Percentiles rank a stretch among this genome's conserved stretches.
Conservation (phyloP, 2,113 vertebrate species). For the Speoplatyrhinus poulsoni region DNA sequence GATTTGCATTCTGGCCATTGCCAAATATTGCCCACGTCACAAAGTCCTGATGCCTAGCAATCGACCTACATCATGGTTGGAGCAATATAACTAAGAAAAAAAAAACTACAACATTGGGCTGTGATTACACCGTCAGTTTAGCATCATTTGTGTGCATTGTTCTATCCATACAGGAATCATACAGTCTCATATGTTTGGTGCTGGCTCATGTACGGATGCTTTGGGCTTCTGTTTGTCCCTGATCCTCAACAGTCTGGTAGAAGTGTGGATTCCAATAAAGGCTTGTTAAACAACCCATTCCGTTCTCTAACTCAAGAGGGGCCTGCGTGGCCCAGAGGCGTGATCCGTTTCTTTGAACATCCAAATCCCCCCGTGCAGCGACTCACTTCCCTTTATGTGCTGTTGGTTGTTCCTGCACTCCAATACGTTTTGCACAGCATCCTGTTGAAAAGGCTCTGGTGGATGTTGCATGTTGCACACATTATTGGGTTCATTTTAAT, state of each 20-base stretch:
- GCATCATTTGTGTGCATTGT: conserved; percentile 23
- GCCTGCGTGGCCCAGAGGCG: conserved; percentile 64
- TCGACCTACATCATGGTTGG: too few species aligned
- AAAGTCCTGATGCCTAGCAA: too few species aligned
- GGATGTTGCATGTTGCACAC: conserved; percentile 32
- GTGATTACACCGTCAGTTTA: too few species aligned
- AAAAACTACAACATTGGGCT: too few species aligned
- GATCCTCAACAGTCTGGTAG: conserved; percentile 64
- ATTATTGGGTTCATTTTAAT: conserved; percentile 62
- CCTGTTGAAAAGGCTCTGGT: conserved; percentile 40
- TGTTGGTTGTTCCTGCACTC: conserved; percentile 52
- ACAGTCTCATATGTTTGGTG: conserved; percentile 27
- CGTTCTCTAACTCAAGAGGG: conserved; percentile 62
- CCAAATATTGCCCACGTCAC: too few species aligned
- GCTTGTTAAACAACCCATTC: conserved; percentile 72
- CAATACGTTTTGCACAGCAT: background rate
- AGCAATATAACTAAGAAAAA: too few species aligned
- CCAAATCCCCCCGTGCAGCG: conserved; percentile 65
- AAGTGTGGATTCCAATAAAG: conserved; percentile 71
- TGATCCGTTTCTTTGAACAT: conserved; percentile 72
- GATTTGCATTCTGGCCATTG: too few species aligned
- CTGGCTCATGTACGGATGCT: conserved; percentile 51
- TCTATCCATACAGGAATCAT: conserved; percentile 47
- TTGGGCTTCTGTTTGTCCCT: conserved; percentile 66
- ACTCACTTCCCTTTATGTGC: conserved; percentile 67